Evolutionary conservation across 2,797 vertebrate species (phyloP).

Genomic region (Enteromius unitaeniatus): DNA sequence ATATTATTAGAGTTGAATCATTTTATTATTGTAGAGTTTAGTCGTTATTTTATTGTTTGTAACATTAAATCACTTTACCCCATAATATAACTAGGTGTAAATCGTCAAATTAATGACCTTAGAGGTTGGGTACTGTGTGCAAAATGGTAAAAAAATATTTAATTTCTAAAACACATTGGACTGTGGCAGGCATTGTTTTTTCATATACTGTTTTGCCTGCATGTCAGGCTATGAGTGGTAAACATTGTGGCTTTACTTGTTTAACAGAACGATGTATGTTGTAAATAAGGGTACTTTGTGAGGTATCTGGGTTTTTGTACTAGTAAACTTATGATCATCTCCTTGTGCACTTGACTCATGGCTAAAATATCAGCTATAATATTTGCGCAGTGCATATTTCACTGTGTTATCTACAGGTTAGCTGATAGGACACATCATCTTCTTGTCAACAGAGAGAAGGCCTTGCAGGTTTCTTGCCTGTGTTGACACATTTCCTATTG

Average conservation of each 20-base stretch:
- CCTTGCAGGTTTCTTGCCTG: background rate
- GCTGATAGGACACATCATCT: background rate
- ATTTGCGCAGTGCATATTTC: background rate
- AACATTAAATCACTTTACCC: background rate
- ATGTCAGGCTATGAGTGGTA: conserved; percentile 35
- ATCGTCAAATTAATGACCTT: background rate
- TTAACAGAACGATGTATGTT: conserved; percentile 35
- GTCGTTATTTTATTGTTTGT: background rate
- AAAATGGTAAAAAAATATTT: background rate
- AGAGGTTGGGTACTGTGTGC: background rate
- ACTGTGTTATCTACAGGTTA: background rate
- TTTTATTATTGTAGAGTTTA: background rate
- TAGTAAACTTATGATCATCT: background rate
- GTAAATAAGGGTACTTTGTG: conserved; percentile 15
- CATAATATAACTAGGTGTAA: background rate
- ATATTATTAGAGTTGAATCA: background rate
- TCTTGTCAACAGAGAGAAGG: background rate
- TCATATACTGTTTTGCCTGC: conserved; percentile 44
- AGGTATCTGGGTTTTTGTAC: background rate
- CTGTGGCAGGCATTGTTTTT: background rate
- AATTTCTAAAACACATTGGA: background rate
- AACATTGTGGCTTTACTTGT: conserved; percentile 27
- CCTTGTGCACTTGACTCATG: background rate
- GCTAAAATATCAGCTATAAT: background rate
- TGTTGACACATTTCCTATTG: conserved; percentile 10